Evolutionary conservation across 2,888 invertebrate species (phyloP), one percentile per base, ranked within the genome.

Genomic region (Lacanobia oleracea): DNA sequence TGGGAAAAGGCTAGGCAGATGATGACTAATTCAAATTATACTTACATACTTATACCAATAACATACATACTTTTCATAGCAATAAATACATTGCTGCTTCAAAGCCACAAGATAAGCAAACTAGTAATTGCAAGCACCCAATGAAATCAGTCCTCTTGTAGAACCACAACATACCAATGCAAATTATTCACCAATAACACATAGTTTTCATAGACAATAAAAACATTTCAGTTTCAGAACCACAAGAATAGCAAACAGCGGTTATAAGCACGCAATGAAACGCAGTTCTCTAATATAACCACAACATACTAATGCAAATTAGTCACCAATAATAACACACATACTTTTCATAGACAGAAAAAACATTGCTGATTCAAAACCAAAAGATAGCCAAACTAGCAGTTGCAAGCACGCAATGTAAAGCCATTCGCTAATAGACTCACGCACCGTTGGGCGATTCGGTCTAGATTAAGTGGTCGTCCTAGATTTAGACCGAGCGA

Each of bases 391-490:
- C 14, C 12, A 37, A 67, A 48, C 27, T 6, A 8, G 14, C 16
- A 14, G 56, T 40, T 21, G 10, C 10, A 27, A 43, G 21, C 16
- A 53, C 48, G 65, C 48, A 72, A 63, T 72, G 54, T 54, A 82
- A 77, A 43, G 21, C 45, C 66, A 66, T 56, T 78, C 12, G 8
- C 6, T 27, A 51, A 66, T 67, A 43, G n/a, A 66, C 53, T 60
- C 67, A 53, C 67, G 60, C 63, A 62, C 63, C 65, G 69, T 63
- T 72, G 69, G 62, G 70, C 56, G 56, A 40, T 74, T 68, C 33
- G 56, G 48, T 77, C 72, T 82, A 79, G 82, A 74, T 76, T 73
- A 83, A 70, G 50, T 81, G 70, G 65, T 40, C 56, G 83, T 72
- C 61, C 85, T 72, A 83, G 69, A 83, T 85, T 67, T 27, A 67